Base-by-base conservation (phyloP, 2,113 vertebrate genomes). In the Leptobrachium ailaonicum region DNA sequence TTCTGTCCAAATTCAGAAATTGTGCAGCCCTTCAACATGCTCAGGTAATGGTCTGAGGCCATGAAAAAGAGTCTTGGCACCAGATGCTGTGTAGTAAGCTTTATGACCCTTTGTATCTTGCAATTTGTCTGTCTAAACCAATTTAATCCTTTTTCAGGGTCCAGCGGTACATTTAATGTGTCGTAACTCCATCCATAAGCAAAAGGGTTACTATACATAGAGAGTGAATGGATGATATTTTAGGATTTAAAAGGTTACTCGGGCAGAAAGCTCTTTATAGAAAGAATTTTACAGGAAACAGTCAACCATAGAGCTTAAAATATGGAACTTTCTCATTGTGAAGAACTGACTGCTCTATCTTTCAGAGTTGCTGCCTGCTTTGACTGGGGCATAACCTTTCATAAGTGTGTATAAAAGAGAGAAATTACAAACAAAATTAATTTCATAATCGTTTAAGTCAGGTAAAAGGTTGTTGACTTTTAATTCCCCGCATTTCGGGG, bases 71-170 rank as follows among this genome's bases (percentile, higher is more conserved):
- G 13, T 14, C 10, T 14, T 12, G 9, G 56, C 13, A 1, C 56
- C 11, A 60, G 56, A 60, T 14, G 10, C 13, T 60, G 56, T 60
- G 9, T 60, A 60, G 56, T 14, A 60, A 60, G 56, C 56, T 60
- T 12, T 60, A 60, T 60, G 56, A 60, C 56, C 56, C 56, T 60
- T 60, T 60, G 56, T 60, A 14, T 60, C 56, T 60, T 60, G 56
- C 13, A 60, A 60, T 60, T 60, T 14, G 6, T 14, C 56, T 60
- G 56, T 14, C 56, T 60, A 60, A 60, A 13, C 13, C 56, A 60
- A 14, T 11, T 14, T 60, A 13, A 60, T 60, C 13, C 10, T 60
- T 60, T 32, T 60, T 11, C 13, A 60, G 56, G 6, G 10, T 12
- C 13, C 56, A 12, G 56, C 56, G 4, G 13, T 60, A 60, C 56